Percentiles rank a stretch among this genome's conserved stretches.
These are phyloP conservation scores for Drosophila bocqueti DNA, from an alignment of 1,140 invertebrate species.

Conservation along the genomic window DNA sequence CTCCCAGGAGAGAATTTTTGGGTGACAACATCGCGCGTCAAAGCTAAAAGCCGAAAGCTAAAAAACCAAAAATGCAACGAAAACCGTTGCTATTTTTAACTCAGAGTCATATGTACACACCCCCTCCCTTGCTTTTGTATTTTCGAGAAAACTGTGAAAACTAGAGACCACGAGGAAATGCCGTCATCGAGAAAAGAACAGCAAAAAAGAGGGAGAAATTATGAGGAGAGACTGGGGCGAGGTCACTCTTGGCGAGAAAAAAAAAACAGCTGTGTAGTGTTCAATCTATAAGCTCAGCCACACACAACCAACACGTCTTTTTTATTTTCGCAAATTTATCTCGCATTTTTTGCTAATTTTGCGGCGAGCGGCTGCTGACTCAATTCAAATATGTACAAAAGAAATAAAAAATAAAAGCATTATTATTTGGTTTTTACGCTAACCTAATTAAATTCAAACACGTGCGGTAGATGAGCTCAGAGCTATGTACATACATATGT, in stretches of 20 bases:
- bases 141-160: conserved; percentile 10
- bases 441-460: conserved; percentile 70
- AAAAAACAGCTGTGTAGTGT: conserved; percentile 59
- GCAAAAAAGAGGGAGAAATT: conserved; percentile 9
- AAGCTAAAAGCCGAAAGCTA: conserved; percentile 11
- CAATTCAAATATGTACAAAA: conserved; percentile 12
- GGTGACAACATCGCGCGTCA: conserved; percentile 51
- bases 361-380: conserved; percentile 37
- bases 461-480: conserved; percentile 37
- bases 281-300: conserved; percentile 39
- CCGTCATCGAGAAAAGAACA: conserved; percentile 64
- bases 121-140: not conserved
- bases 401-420: conserved; percentile 17
- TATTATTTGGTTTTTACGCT: conserved; percentile 42
- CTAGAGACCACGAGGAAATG: conserved; percentile 45
- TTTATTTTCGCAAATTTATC: conserved; percentile 35
- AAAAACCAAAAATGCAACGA: conserved; percentile 34
- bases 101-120: conserved; percentile 8
- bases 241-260: conserved; percentile 37
- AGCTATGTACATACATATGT: not conserved
- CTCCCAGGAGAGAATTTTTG: conserved; percentile 35
- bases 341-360: conserved; percentile 59
- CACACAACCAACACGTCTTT: not conserved
- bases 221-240: conserved; percentile 52
- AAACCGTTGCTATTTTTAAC: conserved; percentile 39